Evolutionary conservation across 2,797 vertebrate species (phyloP).

Genomic region (Sebastes melanostomus): DNA sequence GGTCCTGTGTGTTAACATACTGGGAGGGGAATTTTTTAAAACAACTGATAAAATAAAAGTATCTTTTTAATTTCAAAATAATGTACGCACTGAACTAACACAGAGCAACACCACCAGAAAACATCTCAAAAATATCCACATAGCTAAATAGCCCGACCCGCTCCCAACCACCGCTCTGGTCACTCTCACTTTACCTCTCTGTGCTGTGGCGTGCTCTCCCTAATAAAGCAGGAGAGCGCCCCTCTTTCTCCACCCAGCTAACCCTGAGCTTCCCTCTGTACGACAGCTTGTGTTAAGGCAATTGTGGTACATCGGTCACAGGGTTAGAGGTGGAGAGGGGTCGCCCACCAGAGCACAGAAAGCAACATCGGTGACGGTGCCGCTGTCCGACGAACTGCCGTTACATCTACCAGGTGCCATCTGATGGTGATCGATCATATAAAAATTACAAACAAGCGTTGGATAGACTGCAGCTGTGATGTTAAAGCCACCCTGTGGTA

Average conservation of each 20-base stretch:
- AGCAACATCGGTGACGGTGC: slow-evolving; percentile 25
- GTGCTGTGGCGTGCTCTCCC: slow-evolving; percentile 33
- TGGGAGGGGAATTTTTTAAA: slow-evolving; percentile 32
- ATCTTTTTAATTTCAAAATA: slow-evolving; percentile 60
- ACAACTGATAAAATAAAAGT: slow-evolving; percentile 57
- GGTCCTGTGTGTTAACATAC: slow-evolving; percentile 72
- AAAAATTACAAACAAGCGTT: slow-evolving; percentile 11
- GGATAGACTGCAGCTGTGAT: slow-evolving; percentile 12
- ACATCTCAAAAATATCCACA: slow-evolving; percentile 76
- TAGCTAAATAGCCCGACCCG: slow-evolving; percentile 58
- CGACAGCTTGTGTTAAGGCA: slow-evolving; percentile 85
- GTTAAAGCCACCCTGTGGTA: slow-evolving; percentile 20
- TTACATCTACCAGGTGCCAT: not conserved
- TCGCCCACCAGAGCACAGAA: slow-evolving; percentile 43
- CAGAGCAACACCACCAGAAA: slow-evolving; percentile 82
- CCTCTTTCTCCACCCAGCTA: slow-evolving; percentile 17
- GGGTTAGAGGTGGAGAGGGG: slow-evolving; percentile 15
- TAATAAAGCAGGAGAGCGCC: not conserved
- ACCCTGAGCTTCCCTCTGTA: slow-evolving; percentile 53
- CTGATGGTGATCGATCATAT: not conserved
- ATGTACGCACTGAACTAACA: slow-evolving; percentile 79
- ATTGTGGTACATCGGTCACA: slow-evolving; percentile 72
- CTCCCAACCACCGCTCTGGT: slow-evolving; percentile 24
- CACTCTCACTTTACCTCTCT: slow-evolving; percentile 1
- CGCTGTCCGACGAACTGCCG: slow-evolving; percentile 4